Evolutionary conservation across 2,797 vertebrate species (phyloP).

Genomic region (Diceros bicornis): DNA sequence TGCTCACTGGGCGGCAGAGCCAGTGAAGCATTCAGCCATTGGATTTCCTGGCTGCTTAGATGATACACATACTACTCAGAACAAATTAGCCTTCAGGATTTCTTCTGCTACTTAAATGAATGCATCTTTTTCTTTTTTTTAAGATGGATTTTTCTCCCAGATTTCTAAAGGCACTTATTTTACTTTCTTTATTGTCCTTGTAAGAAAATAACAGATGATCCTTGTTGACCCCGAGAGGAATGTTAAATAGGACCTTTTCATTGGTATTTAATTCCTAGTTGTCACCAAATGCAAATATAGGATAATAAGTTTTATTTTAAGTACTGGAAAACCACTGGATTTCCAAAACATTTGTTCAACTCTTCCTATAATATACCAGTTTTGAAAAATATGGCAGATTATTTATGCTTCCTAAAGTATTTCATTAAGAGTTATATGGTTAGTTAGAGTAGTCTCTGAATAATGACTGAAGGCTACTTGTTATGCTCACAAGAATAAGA

Average conservation of each 20-base stretch:
- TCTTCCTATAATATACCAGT: neutral
- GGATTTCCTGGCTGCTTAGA: constrained; percentile 60
- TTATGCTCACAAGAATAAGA: neutral
- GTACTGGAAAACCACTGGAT: neutral
- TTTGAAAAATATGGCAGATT: neutral
- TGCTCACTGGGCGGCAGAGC: constrained; percentile 58
- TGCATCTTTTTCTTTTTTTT: neutral
- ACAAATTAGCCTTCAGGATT: constrained; percentile 31
- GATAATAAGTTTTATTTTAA: constrained; percentile 7
- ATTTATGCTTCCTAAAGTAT: neutral
- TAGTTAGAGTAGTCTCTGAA: neutral
- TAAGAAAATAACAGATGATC: neutral
- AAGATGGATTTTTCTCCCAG: neutral
- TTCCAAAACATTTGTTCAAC: constrained; percentile 1
- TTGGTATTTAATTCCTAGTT: neutral
- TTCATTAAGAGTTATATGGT: neutral
- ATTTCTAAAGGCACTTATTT: neutral
- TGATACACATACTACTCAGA: neutral
- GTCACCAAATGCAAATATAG: neutral
- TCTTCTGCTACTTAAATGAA: constrained; percentile 37
- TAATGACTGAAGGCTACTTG: neutral
- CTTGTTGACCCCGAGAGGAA: neutral
- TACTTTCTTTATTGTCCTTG: neutral
- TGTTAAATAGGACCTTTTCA: neutral
- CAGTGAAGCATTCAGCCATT: constrained; percentile 75